Evolutionary conservation across 2,113 vertebrate genomes (phyloP), one percentile per base, ranked within the genome.

Genomic region (Danio rerio): DNA sequence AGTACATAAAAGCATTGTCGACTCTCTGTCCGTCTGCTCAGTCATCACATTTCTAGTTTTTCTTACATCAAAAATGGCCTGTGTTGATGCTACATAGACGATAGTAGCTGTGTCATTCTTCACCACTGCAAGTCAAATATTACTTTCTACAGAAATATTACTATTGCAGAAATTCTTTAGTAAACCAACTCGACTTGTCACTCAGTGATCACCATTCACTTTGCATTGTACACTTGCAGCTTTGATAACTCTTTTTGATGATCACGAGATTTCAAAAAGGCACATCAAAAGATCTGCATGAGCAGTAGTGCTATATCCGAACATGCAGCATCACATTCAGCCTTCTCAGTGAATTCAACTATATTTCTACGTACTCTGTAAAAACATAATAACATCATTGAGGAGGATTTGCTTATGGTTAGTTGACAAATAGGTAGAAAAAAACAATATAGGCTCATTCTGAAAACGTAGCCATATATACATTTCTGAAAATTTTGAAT

Each of bases 51-150:
- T n/a, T 45, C 16, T 13, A 15, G 13, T 13, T 63, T 63, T 63
- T 63, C 31, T 63, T 40, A 42, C 61, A 63, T 63, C 31, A 61
- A 63, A 63, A 63, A 63, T 40, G 63, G 5, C 16, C 47, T 68
- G 42, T 47, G 5, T 68, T 40, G 65, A 45, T 47, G 42, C 45
- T 68, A 68, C 9, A 65, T 43, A 43, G 13, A 65, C 16, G 42
- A 68, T 47, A 10, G 5, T 45, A 68, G 42, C 11, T 68, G 9
- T 68, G 16, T n/a, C 43, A 68, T 18, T 68, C 16, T 6, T 47
- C 65, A 11, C 42, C 13, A n/a, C n/a, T n/a, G n/a, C n/a, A 65
- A 65, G 42, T 68, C 2, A 47, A n/a, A 68, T 68, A 18, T 68
- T 18, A 47, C 40, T 43, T 66, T n/a, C 31, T 31, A 3, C 31